Evolutionary conservation across 2,113 vertebrate species (phyloP).

Genomic region (Chitala chitala): DNA sequence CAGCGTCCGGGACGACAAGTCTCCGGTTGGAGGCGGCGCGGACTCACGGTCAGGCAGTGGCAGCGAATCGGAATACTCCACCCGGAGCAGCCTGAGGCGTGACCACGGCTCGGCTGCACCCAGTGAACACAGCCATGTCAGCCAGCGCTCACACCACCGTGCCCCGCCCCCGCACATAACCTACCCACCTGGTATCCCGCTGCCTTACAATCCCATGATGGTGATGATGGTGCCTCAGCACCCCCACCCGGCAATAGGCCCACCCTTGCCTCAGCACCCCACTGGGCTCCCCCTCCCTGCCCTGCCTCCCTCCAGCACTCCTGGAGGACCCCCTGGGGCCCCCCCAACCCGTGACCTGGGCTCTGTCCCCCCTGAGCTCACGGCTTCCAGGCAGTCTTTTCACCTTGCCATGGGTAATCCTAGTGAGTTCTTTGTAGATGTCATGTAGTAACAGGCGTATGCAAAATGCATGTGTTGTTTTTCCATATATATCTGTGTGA

Average conservation of each 20-base stretch:
- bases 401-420: constrained; percentile 91
- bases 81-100: constrained; percentile 71
- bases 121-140: constrained; percentile 72
- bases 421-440: constrained; percentile 88
- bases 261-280: constrained; percentile 39
- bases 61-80: constrained; percentile 84
- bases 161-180: constrained; percentile 66
- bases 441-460: constrained; percentile 64
- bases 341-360: constrained; percentile 82
- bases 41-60: constrained; percentile 85
- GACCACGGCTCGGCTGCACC: constrained; percentile 65
- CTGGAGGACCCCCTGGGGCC: constrained; percentile 77
- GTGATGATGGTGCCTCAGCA: constrained; percentile 82
- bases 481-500: too few relatives aligned
- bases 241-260: constrained; percentile 44
- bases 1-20: constrained; percentile 58
- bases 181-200: constrained; percentile 73
- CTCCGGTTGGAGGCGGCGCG: constrained; percentile 52
- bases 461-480: not conserved
- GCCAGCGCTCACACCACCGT: constrained; percentile 64
- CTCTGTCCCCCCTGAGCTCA: constrained; percentile 83
- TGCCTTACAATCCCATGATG: constrained; percentile 88
- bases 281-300: constrained; percentile 29
- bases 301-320: constrained; percentile 55
- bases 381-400: constrained; percentile 82